Evolutionary conservation across 2,113 vertebrate genomes (phyloP).

Genomic region (Corythornis madagascariensis): DNA sequence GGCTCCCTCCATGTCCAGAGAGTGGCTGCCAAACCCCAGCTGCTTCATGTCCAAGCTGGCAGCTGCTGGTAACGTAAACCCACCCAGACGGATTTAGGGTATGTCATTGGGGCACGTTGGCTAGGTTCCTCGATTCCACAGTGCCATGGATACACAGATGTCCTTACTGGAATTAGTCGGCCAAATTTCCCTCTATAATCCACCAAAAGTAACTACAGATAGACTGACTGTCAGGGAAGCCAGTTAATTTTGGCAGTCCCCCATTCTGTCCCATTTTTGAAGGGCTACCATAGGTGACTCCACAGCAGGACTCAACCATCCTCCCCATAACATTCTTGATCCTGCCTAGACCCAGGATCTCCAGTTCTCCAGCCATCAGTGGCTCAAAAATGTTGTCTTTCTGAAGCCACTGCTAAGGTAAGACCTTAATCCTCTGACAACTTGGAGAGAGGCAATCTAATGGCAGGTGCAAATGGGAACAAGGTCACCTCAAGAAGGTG

Average conservation of each 20-base stretch:
- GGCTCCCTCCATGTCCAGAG: fast-evolving
- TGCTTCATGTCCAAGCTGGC: background rate
- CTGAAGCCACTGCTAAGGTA: background rate
- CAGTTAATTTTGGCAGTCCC: background rate
- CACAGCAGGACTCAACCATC: background rate
- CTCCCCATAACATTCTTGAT: background rate
- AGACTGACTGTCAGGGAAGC: background rate
- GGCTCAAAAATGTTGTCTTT: background rate
- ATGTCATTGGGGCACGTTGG: background rate
- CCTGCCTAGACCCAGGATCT: background rate
- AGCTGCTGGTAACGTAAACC: background rate
- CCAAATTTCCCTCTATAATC: background rate
- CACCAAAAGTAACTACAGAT: background rate
- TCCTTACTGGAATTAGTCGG: background rate
- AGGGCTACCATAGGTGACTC: background rate
- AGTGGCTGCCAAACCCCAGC: background rate
- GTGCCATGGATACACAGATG: background rate
- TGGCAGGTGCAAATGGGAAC: background rate
- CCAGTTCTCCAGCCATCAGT: background rate
- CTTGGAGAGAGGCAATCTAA: background rate
- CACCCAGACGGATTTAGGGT: background rate
- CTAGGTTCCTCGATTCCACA: background rate
- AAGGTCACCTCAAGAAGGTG: background rate
- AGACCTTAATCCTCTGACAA: background rate
- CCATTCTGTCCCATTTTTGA: background rate